phyloP scores from a whole-genome alignment of 2,888 invertebrate species.

The Drosophila rubida region DNA sequence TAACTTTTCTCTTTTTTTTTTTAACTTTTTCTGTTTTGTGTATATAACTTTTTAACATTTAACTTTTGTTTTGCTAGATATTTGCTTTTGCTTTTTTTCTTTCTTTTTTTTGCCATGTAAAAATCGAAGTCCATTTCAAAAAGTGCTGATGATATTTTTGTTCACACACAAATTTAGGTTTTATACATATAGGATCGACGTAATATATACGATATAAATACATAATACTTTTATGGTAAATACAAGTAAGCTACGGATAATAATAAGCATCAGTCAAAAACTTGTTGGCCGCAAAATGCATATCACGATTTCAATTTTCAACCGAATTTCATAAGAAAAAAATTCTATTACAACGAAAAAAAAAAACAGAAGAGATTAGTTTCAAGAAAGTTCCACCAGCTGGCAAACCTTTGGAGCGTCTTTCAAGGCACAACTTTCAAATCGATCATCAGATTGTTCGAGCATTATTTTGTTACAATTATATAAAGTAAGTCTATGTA shows the following conservation, averaged over 20 bases:
- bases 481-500: neutral
- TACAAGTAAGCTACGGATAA: conserved; percentile 73
- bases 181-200: conserved; percentile 74
- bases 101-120: conserved; percentile 66
- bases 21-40: conserved; percentile 51
- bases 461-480: neutral
- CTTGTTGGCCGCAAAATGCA: conserved; percentile 82
- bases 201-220: conserved; percentile 71
- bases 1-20: conserved; percentile 50
- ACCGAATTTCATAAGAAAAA: conserved; percentile 30
- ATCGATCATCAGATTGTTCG: conserved; percentile 7
- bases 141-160: conserved; percentile 85
- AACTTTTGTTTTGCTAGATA: conserved; percentile 36
- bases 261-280: conserved; percentile 84
- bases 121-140: conserved; percentile 85
- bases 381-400: conserved; percentile 34
- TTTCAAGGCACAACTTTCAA: conserved; percentile 2
- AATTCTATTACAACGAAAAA: conserved; percentile 7
- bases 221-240: conserved; percentile 65
- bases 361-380: neutral
- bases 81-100: conserved; percentile 29
- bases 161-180: conserved; percentile 83
- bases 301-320: conserved; percentile 20
- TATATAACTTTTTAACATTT: conserved; percentile 51
- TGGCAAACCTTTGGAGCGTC: conserved; percentile 20